phyloP scores from a whole-genome alignment of 1,140 invertebrate genomes.

The Drosophila lini region DNA sequence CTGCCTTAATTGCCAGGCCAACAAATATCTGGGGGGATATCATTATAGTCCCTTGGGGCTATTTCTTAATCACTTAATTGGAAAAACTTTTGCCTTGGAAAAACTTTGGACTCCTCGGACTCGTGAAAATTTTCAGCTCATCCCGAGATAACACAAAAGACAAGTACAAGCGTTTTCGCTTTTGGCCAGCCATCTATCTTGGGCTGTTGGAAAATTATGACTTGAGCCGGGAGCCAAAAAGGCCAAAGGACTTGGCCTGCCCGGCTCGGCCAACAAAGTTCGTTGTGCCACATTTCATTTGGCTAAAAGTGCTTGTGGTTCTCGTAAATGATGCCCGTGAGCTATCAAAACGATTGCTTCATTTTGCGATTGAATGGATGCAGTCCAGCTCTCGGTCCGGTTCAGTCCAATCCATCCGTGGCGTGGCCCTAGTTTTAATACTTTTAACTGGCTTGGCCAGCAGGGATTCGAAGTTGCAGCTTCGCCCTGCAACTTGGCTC shows the following conservation, averaged over 20 bases:
- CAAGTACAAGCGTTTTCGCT: conserved; percentile 25
- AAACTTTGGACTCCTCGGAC: conserved; percentile 23
- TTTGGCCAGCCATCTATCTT: conserved; percentile 38
- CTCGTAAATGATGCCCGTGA: conserved; percentile 59
- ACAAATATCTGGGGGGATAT: conserved; percentile 1
- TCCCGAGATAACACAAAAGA: conserved; percentile 27
- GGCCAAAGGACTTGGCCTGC: conserved; percentile 41
- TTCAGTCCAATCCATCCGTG: not conserved
- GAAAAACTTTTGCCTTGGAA: conserved; percentile 30
- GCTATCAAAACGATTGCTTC: conserved; percentile 66
- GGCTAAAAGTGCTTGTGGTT: conserved; percentile 62
- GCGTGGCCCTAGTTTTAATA: conserved; percentile 41
- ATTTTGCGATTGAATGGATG: conserved; percentile 47
- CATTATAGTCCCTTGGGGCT: conserved; percentile 11
- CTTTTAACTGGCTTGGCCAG: conserved; percentile 48
- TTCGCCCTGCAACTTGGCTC: not conserved
- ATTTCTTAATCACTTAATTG: conserved; percentile 42
- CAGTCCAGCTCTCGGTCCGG: not conserved
- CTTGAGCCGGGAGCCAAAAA: conserved; percentile 35
- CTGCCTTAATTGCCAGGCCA: conserved; percentile 26
- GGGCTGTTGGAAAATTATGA: conserved; percentile 23
- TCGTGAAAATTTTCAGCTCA: conserved; percentile 45
- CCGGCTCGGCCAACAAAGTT: conserved; percentile 27
- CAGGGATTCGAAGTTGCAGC: conserved; percentile 42
- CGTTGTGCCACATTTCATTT: conserved; percentile 80